Base-by-base conservation (phyloP, 2,888 invertebrate genomes). In the Embidobia sp. region DNA sequence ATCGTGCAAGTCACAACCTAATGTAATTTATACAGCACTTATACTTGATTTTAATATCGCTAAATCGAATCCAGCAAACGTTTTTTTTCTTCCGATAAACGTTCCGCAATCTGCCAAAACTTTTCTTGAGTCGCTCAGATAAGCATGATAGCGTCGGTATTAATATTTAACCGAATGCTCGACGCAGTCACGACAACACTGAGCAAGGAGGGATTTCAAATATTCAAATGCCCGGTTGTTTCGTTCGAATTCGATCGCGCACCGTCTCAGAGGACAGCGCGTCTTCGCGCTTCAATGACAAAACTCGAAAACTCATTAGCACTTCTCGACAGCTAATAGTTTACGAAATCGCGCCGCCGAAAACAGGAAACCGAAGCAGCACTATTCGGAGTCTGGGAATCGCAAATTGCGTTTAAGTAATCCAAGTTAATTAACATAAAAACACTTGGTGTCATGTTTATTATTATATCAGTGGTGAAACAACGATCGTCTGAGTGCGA, bases 281-380 rank as follows among this genome's bases (percentile, higher is more conserved):
- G n/a, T n/a, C n/a, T 73, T 73, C 72, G 57, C 35, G 67, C 64
- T 61, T 78, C 76, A 73, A 78, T 72, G 78, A 75, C 72, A 72
- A 78, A 76, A 66, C 75, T 66, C 55, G 64, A 67, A 73, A 79
- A 73, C 76, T 79, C 67, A 77, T 79, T 77, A 79, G 73, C 73
- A 78, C 75, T 72, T 72, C 64, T 46, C 46, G 46, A 37, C 22
- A 13, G 61, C 49, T 67, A 55, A 67, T 77, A 72, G 77, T 67
- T 77, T 61, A 72, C 66, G 33, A 37, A 22, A 49, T 72, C 61
- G 37, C 57, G 11, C 31, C 33, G 42, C 55, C 57, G 55, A 67
- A 61, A 77, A 63, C 49, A n/a, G n/a, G n/a, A n/a, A n/a, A n/a
- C n/a, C n/a, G n/a, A n/a, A n/a, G n/a, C n/a, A n/a, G n/a, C n/a